phyloP scores from a whole-genome alignment of 1,140 invertebrate species.

The Paracyclopina nana region DNA sequence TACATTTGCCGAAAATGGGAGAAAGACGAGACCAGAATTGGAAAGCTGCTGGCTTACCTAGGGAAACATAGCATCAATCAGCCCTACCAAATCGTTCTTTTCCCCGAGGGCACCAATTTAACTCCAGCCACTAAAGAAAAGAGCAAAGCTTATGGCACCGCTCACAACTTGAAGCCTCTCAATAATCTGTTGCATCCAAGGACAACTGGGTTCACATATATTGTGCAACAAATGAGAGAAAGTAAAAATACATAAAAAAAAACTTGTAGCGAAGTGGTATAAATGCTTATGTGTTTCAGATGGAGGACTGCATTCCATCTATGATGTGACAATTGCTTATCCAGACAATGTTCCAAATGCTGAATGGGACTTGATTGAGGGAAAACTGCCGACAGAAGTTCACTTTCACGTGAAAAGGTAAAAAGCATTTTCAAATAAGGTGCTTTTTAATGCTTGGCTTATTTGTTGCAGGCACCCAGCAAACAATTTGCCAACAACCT shows the following conservation, averaged over 20 bases:
- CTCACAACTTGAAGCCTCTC: slow-evolving; percentile 43
- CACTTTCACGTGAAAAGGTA: slow-evolving; percentile 52
- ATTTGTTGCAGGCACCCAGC: slow-evolving; percentile 4
- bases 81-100: slow-evolving; percentile 42
- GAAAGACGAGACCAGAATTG: slow-evolving; percentile 44
- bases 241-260: slow-evolving; percentile 25
- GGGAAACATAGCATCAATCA: not conserved
- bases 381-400: slow-evolving; percentile 45
- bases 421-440: not conserved
- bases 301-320: slow-evolving; percentile 44
- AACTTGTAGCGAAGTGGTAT: slow-evolving; percentile 4
- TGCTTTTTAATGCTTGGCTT: not conserved
- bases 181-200: slow-evolving; percentile 58
- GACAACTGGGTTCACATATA: slow-evolving; percentile 57
- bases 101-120: slow-evolving; percentile 73
- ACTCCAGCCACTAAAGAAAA: slow-evolving; percentile 43
- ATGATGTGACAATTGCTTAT: slow-evolving; percentile 58
- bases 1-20: slow-evolving; percentile 63
- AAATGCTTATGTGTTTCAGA: slow-evolving; percentile 23
- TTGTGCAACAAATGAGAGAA: slow-evolving; percentile 42
- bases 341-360: slow-evolving; percentile 42
- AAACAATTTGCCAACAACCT: slow-evolving; percentile 33
- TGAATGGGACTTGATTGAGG: slow-evolving; percentile 41
- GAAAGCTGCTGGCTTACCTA: slow-evolving; percentile 45
- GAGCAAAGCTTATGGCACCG: slow-evolving; percentile 49